Percentiles rank a stretch among this genome's conserved stretches.
Evolutionary conservation across 2,113 vertebrate genomes (phyloP).

Genomic region (Corydoras sp.): DNA sequence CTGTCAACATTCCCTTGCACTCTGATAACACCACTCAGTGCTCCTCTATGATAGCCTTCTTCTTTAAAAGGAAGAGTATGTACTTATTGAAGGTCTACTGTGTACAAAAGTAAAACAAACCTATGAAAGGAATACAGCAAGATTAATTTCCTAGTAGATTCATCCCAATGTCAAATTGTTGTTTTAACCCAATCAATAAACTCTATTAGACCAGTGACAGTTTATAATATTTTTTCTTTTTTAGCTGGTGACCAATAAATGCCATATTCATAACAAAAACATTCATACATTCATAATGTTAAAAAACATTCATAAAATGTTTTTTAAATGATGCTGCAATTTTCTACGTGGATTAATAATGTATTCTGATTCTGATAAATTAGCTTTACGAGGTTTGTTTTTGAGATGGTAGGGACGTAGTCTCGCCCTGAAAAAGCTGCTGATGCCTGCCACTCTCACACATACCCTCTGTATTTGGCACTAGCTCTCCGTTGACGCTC

Average conservation of each 20-base stretch:
- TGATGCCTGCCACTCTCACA: conserved; percentile 16
- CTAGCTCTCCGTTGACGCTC: conserved; percentile 9
- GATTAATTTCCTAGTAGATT: not conserved
- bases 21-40: conserved; percentile 29
- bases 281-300: too few relatives aligned
- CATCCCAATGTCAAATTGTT: too few relatives aligned
- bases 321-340: too few relatives aligned
- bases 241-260: too few relatives aligned
- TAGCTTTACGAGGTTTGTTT: conserved; percentile 1
- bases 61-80: conserved; percentile 35
- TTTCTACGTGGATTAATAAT: too few relatives aligned
- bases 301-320: too few relatives aligned
- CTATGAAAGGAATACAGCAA: not conserved
- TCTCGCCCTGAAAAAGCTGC: not conserved
- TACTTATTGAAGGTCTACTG: not conserved
- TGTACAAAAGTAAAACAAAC: not conserved
- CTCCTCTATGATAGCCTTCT: conserved; percentile 2
- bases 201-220: too few relatives aligned
- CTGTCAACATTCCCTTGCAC: conserved; percentile 42
- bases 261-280: too few relatives aligned
- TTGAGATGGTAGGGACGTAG: not conserved
- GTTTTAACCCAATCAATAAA: too few relatives aligned
- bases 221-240: too few relatives aligned
- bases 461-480: conserved; percentile 29
- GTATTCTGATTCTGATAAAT: too few relatives aligned